phyloP scores from a whole-genome alignment of 2,113 vertebrate species.

The Myodes glareolus region DNA sequence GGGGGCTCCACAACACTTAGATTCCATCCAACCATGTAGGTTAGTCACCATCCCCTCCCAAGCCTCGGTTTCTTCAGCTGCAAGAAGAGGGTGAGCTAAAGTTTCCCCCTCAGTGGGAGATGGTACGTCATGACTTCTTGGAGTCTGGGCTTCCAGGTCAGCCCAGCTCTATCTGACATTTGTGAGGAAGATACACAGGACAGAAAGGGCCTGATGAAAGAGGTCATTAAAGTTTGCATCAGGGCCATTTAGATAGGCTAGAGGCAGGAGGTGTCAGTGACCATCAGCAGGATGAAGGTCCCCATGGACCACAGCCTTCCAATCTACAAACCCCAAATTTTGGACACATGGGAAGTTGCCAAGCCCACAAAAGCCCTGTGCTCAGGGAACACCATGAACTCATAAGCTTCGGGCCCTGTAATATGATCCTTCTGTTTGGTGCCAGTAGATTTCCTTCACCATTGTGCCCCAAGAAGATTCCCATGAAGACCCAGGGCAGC shows the following conservation, averaged over 20 bases:
- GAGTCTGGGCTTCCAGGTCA: neutral
- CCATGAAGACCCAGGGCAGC: neutral
- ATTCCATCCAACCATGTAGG: too few relatives aligned
- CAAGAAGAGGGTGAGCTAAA: neutral
- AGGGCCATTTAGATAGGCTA: neutral
- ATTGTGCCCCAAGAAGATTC: constrained; percentile 22
- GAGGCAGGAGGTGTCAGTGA: neutral
- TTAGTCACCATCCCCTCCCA: neutral
- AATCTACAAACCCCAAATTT: neutral
- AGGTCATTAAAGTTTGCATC: neutral
- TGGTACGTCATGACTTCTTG: neutral
- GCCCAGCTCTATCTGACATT: neutral
- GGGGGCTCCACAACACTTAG: neutral
- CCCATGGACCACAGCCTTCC: neutral
- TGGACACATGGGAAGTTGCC: neutral
- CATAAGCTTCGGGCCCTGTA: neutral
- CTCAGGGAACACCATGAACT: neutral
- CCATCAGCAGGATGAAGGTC: neutral
- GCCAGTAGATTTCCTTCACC: constrained; percentile 47
- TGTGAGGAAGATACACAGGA: neutral
- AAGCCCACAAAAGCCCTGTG: neutral
- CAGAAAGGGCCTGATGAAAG: neutral
- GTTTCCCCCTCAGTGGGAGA: neutral
- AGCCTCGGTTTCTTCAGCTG: constrained; percentile 5
- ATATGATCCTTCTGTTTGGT: neutral